These are phyloP conservation scores for Cancer borealis DNA, from an alignment of 2,888 invertebrate genomes.

Conservation along the genomic window DNA sequence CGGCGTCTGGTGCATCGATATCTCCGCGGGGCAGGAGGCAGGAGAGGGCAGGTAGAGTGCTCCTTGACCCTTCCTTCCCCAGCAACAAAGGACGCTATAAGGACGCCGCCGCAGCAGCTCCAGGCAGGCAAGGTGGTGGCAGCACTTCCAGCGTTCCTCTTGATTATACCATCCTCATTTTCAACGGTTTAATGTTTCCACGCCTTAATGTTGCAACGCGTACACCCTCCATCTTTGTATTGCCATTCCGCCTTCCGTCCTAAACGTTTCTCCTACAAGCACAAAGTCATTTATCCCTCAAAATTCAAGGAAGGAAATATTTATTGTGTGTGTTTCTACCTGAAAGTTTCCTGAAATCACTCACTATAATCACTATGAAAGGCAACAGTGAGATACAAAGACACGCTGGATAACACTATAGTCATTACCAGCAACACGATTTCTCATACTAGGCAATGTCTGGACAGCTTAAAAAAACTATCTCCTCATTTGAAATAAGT, in stretches of 20 bases:
- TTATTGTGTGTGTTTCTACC: not conserved
- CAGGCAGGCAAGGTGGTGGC: not conserved
- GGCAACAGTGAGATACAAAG: not conserved
- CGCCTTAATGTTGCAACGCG: not conserved
- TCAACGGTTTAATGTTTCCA: not conserved
- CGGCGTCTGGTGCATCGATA: not conserved
- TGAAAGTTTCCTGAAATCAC: not conserved
- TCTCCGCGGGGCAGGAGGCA: not conserved
- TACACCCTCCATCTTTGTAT: not conserved
- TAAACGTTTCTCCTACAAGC: not conserved
- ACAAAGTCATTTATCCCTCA: not conserved
- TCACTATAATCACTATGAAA: not conserved
- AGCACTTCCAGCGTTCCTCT: not conserved
- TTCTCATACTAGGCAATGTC: too few relatives aligned
- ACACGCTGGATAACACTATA: too few relatives aligned
- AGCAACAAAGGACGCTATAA: not conserved
- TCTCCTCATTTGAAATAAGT: too few relatives aligned
- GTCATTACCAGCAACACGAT: too few relatives aligned
- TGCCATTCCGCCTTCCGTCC: not conserved
- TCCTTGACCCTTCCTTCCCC: not conserved
- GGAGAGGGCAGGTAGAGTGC: not conserved
- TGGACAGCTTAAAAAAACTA: too few relatives aligned
- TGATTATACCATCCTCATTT: not conserved
- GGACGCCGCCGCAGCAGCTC: conserved; percentile 11
- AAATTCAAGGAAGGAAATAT: not conserved